Percentiles rank a stretch among this genome's conserved stretches.
Evolutionary conservation across 2,797 vertebrate species (phyloP).

Genomic region (Semaprochilodus insignis): DNA sequence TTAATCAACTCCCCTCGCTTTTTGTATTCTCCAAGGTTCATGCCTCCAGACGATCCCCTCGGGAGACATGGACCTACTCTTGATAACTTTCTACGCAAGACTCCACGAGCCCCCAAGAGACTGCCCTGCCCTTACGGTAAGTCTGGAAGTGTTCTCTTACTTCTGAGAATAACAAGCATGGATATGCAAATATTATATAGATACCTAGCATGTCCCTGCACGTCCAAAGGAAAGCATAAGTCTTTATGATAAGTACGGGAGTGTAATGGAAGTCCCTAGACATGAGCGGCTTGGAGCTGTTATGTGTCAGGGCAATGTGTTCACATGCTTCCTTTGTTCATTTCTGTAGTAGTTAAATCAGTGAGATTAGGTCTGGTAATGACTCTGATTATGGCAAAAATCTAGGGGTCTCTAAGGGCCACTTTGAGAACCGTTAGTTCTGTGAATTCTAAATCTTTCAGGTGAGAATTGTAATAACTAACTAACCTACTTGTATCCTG

Average conservation of each 20-base stretch:
- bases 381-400: too few relatives aligned
- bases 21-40: slow-evolving; percentile 68
- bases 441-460: too few relatives aligned
- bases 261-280: background rate
- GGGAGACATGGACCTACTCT: slow-evolving; percentile 78
- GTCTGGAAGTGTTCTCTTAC: slow-evolving; percentile 50
- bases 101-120: slow-evolving; percentile 83
- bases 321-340: too few relatives aligned
- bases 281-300: background rate
- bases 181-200: slow-evolving; percentile 8
- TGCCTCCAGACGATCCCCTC: slow-evolving; percentile 80
- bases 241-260: background rate
- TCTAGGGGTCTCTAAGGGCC: too few relatives aligned
- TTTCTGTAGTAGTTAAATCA: too few relatives aligned
- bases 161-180: background rate
- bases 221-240: background rate
- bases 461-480: too few relatives aligned
- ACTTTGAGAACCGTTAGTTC: too few relatives aligned
- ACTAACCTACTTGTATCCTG: too few relatives aligned
- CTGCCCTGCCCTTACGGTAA: slow-evolving; percentile 93
- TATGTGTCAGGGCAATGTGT: background rate
- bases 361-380: too few relatives aligned
- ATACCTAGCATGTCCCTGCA: background rate
- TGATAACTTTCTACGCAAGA: slow-evolving; percentile 75
- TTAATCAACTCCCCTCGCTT: background rate